phyloP scores from a whole-genome alignment of 2,113 vertebrate genomes.

The Phainopepla nitens region DNA sequence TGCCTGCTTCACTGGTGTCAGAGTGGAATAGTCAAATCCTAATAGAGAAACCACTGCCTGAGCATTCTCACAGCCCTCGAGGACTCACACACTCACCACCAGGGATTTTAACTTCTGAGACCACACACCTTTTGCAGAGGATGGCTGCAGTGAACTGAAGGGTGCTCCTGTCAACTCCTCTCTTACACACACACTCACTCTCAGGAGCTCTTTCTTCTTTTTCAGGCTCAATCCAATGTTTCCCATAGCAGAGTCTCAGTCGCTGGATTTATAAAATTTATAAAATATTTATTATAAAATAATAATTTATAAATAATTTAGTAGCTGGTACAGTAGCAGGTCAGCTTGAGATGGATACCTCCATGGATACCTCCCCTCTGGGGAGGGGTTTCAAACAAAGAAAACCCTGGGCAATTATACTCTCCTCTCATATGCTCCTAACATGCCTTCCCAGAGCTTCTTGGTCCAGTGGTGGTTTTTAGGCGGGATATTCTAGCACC shows the following conservation, averaged over 20 bases:
- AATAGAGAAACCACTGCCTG: neutral
- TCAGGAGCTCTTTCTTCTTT: neutral
- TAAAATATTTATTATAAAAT: too few relatives aligned
- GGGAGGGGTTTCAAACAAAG: neutral
- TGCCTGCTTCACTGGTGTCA: neutral
- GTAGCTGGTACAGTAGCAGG: neutral
- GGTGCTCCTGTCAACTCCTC: neutral
- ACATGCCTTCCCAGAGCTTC: neutral
- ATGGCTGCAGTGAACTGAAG: neutral
- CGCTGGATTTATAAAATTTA: fast-evolving
- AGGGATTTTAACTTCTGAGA: neutral
- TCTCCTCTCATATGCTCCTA: neutral
- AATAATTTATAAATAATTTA: neutral
- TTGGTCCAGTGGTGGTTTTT: neutral
- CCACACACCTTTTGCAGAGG: neutral
- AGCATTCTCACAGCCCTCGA: neutral
- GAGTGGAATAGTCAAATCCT: neutral
- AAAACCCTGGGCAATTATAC: neutral
- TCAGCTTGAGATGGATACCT: neutral
- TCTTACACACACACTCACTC: neutral
- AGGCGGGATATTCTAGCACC: neutral
- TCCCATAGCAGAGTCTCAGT: neutral
- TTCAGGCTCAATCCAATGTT: neutral
- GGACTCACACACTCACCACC: neutral
- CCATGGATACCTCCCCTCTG: too few relatives aligned